These are phyloP conservation scores for Cephalotes varians DNA, from an alignment of 2,888 invertebrate species.

Conservation along the genomic window DNA sequence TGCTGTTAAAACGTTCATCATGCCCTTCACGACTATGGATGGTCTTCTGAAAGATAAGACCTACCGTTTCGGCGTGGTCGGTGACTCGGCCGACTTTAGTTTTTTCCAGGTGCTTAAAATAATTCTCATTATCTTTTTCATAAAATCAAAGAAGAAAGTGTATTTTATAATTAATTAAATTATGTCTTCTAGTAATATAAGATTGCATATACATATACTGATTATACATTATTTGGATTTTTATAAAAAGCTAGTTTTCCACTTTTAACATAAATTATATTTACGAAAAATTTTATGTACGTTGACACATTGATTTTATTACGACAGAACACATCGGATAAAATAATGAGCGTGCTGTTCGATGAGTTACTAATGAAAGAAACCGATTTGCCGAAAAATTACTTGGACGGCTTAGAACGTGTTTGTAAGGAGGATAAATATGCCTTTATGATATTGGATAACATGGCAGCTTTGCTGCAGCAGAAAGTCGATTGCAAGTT, in stretches of 20 bases:
- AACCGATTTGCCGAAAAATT: slow-evolving; percentile 77
- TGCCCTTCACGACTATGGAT: slow-evolving; percentile 84
- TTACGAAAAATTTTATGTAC: neutral
- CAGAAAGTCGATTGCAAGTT: slow-evolving; percentile 78
- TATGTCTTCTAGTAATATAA: neutral
- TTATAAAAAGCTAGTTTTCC: neutral
- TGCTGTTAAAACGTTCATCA: slow-evolving; percentile 80
- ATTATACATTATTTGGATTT: neutral
- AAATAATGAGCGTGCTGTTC: slow-evolving; percentile 76
- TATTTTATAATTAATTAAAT: slow-evolving; percentile 5
- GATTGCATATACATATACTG: neutral
- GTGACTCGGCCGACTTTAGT: slow-evolving; percentile 80
- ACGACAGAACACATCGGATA: slow-evolving; percentile 80
- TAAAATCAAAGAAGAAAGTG: neutral
- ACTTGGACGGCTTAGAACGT: slow-evolving; percentile 79
- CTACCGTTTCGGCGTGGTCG: slow-evolving; percentile 81
- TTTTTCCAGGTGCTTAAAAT: slow-evolving; percentile 79
- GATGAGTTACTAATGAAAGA: slow-evolving; percentile 75
- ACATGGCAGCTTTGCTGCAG: slow-evolving; percentile 78
- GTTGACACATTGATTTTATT: neutral
- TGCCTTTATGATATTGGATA: slow-evolving; percentile 83
- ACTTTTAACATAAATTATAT: neutral
- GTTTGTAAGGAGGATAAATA: slow-evolving; percentile 81
- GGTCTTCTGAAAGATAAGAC: slow-evolving; percentile 82
- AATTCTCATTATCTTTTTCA: neutral